A percentile compares a stretch with the other conserved stretches of the same genome.
These are phyloP conservation scores for Piscicola geometra DNA, from an alignment of 2,888 invertebrate species.

Conservation along the genomic window DNA sequence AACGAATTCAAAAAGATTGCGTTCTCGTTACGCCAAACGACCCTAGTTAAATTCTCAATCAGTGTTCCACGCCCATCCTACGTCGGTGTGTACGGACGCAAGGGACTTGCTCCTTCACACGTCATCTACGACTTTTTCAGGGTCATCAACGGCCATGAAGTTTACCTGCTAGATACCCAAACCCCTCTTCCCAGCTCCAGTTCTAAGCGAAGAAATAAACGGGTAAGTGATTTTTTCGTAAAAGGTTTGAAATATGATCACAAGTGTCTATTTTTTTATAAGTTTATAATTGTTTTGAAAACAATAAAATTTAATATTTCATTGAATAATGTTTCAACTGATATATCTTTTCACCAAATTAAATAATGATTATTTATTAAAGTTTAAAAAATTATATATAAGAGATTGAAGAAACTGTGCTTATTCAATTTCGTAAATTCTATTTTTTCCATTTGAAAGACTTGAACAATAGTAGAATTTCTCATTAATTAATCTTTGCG, in stretches of 20 bases:
- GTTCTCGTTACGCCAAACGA: slow-evolving; percentile 87
- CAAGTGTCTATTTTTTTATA: no score
- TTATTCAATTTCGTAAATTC: no score
- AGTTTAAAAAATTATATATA: no score
- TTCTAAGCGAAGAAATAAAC: background rate
- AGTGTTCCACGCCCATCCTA: slow-evolving; percentile 59
- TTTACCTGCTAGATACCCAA: slow-evolving; percentile 41
- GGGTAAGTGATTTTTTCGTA: background rate
- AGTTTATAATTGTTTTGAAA: no score
- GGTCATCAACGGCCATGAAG: slow-evolving; percentile 64
- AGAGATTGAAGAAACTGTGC: no score
- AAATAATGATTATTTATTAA: no score
- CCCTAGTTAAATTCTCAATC: slow-evolving; percentile 89
- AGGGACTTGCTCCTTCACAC: slow-evolving; percentile 89
- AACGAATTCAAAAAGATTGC: slow-evolving; percentile 92
- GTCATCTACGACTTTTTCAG: slow-evolving; percentile 94
- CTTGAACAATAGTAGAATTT: no score
- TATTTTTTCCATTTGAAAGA: no score
- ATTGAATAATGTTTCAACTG: background rate
- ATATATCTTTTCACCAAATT: background rate
- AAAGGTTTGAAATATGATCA: no score
- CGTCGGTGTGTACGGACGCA: slow-evolving; percentile 78
- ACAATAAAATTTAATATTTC: background rate
- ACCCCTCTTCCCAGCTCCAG: background rate
- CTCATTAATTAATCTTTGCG: no score